Evolutionary conservation across 2,888 invertebrate genomes (phyloP).

Genomic region (Acronicta alni): DNA sequence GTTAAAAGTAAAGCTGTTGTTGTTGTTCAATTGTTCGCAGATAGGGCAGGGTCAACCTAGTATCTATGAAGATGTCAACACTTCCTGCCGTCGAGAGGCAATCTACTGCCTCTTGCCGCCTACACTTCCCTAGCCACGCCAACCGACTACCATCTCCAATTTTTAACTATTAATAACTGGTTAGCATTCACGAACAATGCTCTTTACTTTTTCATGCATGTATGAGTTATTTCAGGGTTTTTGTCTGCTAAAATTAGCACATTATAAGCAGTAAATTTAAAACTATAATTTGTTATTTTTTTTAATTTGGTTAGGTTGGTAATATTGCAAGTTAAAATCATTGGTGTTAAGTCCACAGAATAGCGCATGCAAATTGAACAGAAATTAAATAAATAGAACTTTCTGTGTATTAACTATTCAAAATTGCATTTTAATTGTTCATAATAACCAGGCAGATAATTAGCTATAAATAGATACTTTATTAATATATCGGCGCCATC

Average conservation of each 20-base stretch:
- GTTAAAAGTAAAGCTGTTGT: constrained; percentile 1
- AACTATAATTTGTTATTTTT: too few species aligned
- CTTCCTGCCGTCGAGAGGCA: constrained; percentile 42
- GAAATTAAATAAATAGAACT: too few species aligned
- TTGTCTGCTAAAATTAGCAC: not conserved
- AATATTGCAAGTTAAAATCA: too few species aligned
- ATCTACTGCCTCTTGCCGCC: constrained; percentile 9
- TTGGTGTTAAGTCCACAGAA: too few species aligned
- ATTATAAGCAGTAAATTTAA: too few species aligned
- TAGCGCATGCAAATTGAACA: too few species aligned
- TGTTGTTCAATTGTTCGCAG: constrained; percentile 7
- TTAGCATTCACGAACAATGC: not conserved
- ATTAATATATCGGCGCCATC: too few species aligned
- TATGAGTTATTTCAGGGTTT: not conserved
- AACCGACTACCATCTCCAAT: not conserved
- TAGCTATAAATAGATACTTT: too few species aligned
- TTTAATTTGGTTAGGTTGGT: too few species aligned
- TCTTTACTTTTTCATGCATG: not conserved
- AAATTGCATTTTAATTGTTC: too few species aligned
- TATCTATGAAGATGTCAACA: constrained; percentile 49
- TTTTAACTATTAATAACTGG: constrained; percentile 8
- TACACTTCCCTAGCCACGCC: constrained; percentile 1
- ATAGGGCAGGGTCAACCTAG: constrained; percentile 7
- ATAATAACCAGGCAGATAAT: too few species aligned
- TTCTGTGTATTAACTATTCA: too few species aligned